Evolutionary conservation across 2,888 invertebrate species (phyloP), one percentile per base, ranked within the genome.

Genomic region (Melitaea athalia): DNA sequence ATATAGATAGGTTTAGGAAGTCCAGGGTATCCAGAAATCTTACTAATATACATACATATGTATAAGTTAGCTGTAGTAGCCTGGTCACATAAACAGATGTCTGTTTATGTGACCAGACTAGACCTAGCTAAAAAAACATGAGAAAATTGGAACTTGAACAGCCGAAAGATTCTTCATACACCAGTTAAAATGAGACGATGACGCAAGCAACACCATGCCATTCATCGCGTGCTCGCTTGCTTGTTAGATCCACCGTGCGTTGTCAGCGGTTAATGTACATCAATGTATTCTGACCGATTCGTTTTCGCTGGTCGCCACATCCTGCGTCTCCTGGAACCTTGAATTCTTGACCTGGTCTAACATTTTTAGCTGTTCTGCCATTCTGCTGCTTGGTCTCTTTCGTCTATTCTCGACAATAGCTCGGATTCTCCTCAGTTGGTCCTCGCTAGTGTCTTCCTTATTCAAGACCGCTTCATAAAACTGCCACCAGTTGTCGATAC

Each of bases 401-500:
- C 83, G 76, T 66, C 86, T 80, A 42, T 79, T 80, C 60, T 83
- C 83, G 0, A 89, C 80, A 0, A 89, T 82, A 0, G 84, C 79
- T 6, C 83, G 73, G 0, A 91, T 82, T 15, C 86, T 78, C 63
- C 76, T 82, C 17, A 87, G 69, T 0, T 90, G 88, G 63, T 88
- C 86, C 3, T 81, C 84, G 0, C 81, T 80, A 0, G 83, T 81
- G 5, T 85, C 82, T 11, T 80, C 78, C 3, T 85, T 88, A 52
- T 86, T 89, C 0, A 92, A 63, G 5, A 92, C 85, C 0, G 84
- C 81, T 76, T 93, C 92, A 78, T 93, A 93, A 57, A 91, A 88
- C 1, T 78, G 82, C 93, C 93, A 93, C 93, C 93, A 93, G 71
- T 88, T 88, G 64, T 93, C 93, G 15, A 93, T 87, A 0, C 91